Conservation (phyloP, 2,113 vertebrate genomes). For the Mola mola region DNA sequence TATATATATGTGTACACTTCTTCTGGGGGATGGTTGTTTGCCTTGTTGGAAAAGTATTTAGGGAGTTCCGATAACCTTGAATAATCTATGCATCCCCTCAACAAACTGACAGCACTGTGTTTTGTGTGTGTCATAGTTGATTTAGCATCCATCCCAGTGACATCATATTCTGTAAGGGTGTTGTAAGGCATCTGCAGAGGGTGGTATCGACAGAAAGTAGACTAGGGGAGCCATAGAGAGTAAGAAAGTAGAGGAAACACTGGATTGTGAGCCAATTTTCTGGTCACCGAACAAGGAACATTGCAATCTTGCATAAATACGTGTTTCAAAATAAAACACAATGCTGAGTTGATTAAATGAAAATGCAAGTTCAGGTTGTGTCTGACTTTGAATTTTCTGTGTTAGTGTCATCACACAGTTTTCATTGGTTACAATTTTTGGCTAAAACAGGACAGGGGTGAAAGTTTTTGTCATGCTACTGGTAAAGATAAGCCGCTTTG, state of each 20-base stretch:
- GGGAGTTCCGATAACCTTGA: slow-evolving; percentile 60
- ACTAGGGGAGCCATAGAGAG: background rate
- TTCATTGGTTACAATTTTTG: slow-evolving; percentile 37
- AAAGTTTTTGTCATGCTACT: slow-evolving; percentile 47
- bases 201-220: slow-evolving; percentile 2
- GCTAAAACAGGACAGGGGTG: slow-evolving; percentile 45
- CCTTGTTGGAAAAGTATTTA: slow-evolving; percentile 48
- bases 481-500: slow-evolving; percentile 43
- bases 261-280: slow-evolving; percentile 34
- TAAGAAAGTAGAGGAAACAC: slow-evolving; percentile 15
- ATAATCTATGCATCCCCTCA: slow-evolving; percentile 49
- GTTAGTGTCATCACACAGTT: slow-evolving; percentile 22
- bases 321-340: slow-evolving; percentile 27
- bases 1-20: slow-evolving; percentile 32
- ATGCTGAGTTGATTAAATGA: slow-evolving; percentile 19
- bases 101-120: slow-evolving; percentile 35
- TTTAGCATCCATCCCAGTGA: slow-evolving; percentile 46
- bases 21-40: slow-evolving; percentile 30
- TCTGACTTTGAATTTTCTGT: too few relatives aligned
- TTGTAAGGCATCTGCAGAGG: slow-evolving; percentile 35
- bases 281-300: slow-evolving; percentile 31
- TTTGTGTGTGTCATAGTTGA: slow-evolving; percentile 32
- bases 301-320: slow-evolving; percentile 20
- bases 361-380: slow-evolving; percentile 2
- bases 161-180: slow-evolving; percentile 42